phyloP scores from a whole-genome alignment of 2,113 vertebrate genomes.

The Laterallus jamaicensis region DNA sequence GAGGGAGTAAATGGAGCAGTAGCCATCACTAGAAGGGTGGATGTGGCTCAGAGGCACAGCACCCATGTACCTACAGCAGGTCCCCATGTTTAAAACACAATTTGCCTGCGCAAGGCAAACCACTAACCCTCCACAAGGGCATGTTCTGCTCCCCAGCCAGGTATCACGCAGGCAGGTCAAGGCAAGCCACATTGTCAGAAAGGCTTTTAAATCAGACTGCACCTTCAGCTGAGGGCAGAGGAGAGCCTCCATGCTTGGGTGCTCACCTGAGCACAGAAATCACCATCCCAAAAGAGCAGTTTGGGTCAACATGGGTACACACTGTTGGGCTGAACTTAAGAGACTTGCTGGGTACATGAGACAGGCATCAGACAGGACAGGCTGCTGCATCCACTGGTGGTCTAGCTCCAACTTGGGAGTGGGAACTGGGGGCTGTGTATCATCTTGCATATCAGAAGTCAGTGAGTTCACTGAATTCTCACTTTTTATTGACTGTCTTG shows the following conservation, averaged over 20 bases:
- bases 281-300: neutral
- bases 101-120: neutral
- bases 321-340: neutral
- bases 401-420: neutral
- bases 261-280: neutral
- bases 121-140: neutral
- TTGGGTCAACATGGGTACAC: neutral
- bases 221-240: neutral
- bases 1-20: neutral
- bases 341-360: neutral
- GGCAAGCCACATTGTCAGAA: neutral
- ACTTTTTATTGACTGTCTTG: neutral
- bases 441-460: fast-evolving
- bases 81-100: neutral
- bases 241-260: neutral
- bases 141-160: neutral
- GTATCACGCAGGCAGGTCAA: neutral
- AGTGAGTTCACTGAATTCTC: neutral
- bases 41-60: neutral
- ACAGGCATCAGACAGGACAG: neutral
- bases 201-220: neutral
- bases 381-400: neutral
- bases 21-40: neutral
- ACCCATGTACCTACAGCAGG: neutral
- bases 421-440: fast-evolving